Evolutionary conservation across 35 echinoderm and acorn worm genomes (phyloP), one percentile per base, ranked within the genome.

Genomic region (Anneissia japonica): DNA sequence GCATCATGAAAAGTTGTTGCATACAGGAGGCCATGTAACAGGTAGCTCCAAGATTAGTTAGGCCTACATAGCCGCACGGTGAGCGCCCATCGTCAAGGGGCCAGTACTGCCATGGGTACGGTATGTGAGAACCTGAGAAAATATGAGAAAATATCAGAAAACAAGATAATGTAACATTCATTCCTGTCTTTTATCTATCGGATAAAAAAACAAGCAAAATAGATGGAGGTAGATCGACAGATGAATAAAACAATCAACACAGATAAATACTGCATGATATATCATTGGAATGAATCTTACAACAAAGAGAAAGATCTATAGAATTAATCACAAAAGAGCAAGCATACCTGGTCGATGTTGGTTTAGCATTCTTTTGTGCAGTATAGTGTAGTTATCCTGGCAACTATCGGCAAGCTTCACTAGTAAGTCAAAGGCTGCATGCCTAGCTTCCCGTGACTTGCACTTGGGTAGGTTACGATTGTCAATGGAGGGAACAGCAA

Each of bases 1-100:
- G 92, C 92, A 94, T 94, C 92, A 94, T 94, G 73, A 86, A 94
- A 45, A 94, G 84, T 79, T 94, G 92, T 51, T 94, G 92, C 84
- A 94, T 86, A 76, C 92, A 94, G 3, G 92, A 94, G 14, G 92
- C 92, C 92, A 94, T 94, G 80, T 94, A 94, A 80, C 92, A 94
- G 28, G 92, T 94, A 32, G 92, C 92, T 77, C 92, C 92, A 43
- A 94, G 92, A 74, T 94, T 94, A 35, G 92, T 94, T 23, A 94
- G 88, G n/a, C 92, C 92, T 12, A 94, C 92, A 64, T 87, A 94
- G n/a, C 92, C 92, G 88, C 92, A 94, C 0, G 74, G 64, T 29
- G 92, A 86, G 12, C 92, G 36, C 16, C 92, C 79, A 76, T 94
- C 92, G 79, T 94, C 92, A 75, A 81, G 84, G 5, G 92, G 92